Percentiles rank a stretch among this genome's conserved stretches.
These are phyloP conservation scores for Lepisosteus osseus DNA, from an alignment of 2,113 vertebrate species.

Conservation along the genomic window DNA sequence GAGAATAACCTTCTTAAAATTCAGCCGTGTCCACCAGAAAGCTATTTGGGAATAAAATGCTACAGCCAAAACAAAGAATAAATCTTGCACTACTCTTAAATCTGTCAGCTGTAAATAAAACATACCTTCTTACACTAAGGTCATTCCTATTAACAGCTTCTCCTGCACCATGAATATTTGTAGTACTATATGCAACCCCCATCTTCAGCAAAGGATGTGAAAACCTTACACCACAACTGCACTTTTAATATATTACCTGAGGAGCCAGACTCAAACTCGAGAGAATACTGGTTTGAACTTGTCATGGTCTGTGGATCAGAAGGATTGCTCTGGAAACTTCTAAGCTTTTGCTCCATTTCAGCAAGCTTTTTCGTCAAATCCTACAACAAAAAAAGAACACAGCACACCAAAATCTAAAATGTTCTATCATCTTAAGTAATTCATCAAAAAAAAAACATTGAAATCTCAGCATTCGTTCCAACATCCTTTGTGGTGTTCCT, in stretches of 20 bases:
- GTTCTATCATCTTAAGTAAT: background rate
- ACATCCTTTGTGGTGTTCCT: no score
- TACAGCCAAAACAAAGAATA: no score
- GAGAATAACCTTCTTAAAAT: no score
- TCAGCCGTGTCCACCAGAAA: no score
- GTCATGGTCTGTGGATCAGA: slow-evolving; percentile 11
- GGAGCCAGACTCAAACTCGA: background rate
- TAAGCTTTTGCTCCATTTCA: slow-evolving; percentile 41
- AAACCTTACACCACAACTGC: background rate
- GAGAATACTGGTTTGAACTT: slow-evolving; percentile 30
- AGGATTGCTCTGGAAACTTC: background rate
- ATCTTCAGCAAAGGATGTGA: background rate
- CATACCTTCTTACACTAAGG: no score
- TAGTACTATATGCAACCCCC: background rate
- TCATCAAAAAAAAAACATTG: no score
- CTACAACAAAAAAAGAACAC: slow-evolving; percentile 27
- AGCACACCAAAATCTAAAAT: background rate
- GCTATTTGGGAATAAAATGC: no score
- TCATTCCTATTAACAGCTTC: no score
- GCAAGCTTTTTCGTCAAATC: slow-evolving; percentile 48
- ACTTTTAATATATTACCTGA: slow-evolving; percentile 25
- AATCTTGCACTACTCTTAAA: no score
- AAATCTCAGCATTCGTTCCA: no score
- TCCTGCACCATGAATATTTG: background rate
- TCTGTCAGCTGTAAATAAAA: no score